Base-by-base conservation (phyloP, 2,888 invertebrate species). In the Venustoraphidia nigricollis region DNA sequence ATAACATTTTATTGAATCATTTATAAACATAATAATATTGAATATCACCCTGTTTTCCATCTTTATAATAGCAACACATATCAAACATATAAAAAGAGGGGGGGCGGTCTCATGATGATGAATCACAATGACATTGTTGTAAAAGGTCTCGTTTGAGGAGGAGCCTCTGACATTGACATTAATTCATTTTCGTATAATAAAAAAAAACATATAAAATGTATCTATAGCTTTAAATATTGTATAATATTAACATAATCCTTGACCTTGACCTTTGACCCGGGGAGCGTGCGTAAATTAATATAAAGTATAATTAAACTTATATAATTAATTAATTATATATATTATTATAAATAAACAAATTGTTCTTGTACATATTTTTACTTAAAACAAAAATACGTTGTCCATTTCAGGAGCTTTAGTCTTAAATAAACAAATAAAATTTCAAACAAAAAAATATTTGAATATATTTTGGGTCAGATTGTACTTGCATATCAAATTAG, bases 291-390 rank as follows among this genome's bases (percentile, higher is more conserved):
- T 45, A 36, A 37, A 37, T 9, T 37, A 27, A 27, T 27, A 27
- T 27, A 27, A 27, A 27, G 27, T 27, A 27, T 27, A 27, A 27
- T 27, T 27, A 27, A 27, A 27, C 27, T 27, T 27, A 27, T 27
- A 27, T 27, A 27, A 27, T 27, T 27, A 27, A 27, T 27, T 27
- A 27, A 27, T 27, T 27, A 27, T 27, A 27, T 27, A 27, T 6
- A 27, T 27, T 27, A 27, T 27, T 27, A 27, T 27, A 27, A 27
- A 27, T 27, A 27, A 27, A 27, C 27, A 37, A 36, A 47, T 43
- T 46, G 46, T 46, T 43, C 42, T 47, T 47, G 47, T 47, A 47
- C 43, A 47, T 47, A 47, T 11, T 42, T 42, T 42, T 42, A 42
- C 34, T 42, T 27, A 42, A 42, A 42, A 42, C 42, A 27, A 42